phyloP scores from a whole-genome alignment of 2,888 invertebrate species.

The Alentia gelatinosa region DNA sequence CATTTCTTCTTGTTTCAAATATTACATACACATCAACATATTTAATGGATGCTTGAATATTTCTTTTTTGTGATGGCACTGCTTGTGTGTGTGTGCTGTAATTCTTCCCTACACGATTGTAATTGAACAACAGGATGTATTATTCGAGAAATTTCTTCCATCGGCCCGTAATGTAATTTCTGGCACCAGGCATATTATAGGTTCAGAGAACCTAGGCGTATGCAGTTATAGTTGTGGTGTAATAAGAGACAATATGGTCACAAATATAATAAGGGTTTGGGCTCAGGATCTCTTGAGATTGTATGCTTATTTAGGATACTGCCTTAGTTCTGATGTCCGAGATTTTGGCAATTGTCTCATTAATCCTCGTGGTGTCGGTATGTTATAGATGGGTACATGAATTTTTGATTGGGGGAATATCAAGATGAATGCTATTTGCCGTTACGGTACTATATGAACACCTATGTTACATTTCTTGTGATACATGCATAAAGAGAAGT shows the following conservation, averaged over 20 bases:
- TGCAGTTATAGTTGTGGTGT: no score
- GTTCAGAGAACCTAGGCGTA: no score
- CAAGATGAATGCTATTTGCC: background rate
- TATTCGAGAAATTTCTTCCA: background rate
- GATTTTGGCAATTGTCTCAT: background rate
- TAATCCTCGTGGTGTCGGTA: background rate
- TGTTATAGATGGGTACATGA: no score
- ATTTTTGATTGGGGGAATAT: no score
- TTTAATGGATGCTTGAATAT: background rate
- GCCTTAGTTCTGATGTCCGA: background rate
- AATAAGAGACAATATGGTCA: background rate
- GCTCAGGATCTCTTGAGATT: conserved; percentile 1
- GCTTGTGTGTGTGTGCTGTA: background rate
- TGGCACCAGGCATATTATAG: background rate
- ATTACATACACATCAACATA: background rate
- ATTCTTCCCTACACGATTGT: background rate
- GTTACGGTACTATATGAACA: no score
- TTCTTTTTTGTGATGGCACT: background rate
- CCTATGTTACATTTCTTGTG: no score
- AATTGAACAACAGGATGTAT: background rate
- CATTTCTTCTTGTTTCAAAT: background rate
- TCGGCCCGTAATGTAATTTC: background rate
- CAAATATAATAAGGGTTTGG: background rate
- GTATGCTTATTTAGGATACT: background rate
- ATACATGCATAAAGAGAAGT: no score